phyloP scores from a whole-genome alignment of 2,888 invertebrate genomes.

The Melipona beecheii region DNA sequence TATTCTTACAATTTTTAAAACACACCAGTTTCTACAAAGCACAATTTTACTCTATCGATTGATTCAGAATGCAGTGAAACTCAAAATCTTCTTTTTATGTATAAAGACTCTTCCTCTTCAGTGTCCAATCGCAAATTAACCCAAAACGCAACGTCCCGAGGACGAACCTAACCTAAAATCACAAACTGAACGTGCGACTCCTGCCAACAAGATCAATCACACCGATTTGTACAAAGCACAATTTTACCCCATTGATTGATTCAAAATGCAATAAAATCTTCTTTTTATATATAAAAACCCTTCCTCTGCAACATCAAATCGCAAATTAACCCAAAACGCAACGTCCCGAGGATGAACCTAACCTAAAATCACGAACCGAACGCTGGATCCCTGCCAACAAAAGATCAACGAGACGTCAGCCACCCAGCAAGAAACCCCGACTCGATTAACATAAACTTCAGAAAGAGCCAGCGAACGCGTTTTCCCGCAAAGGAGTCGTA shows the following conservation, averaged over 20 bases:
- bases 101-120: background rate
- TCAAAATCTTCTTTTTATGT: background rate
- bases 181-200: background rate
- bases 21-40: too few relatives aligned
- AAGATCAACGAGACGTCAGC: background rate
- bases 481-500: conserved; percentile 10
- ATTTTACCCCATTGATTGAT: background rate
- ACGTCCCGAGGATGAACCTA: background rate
- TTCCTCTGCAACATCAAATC: background rate
- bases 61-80: background rate
- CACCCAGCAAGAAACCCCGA: background rate
- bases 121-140: background rate
- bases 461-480: conserved; percentile 3
- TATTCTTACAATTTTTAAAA: background rate
- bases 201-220: background rate
- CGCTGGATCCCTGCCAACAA: background rate
- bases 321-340: background rate
- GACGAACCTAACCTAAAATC: too few relatives aligned
- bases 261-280: background rate
- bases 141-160: background rate
- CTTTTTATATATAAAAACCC: background rate
- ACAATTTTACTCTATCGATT: background rate
- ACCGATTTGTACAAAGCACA: too few relatives aligned
- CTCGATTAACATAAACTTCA: background rate
- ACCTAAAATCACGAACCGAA: background rate